Base-by-base conservation (phyloP, 2,888 invertebrate species). In the Platycheirus albimanus region DNA sequence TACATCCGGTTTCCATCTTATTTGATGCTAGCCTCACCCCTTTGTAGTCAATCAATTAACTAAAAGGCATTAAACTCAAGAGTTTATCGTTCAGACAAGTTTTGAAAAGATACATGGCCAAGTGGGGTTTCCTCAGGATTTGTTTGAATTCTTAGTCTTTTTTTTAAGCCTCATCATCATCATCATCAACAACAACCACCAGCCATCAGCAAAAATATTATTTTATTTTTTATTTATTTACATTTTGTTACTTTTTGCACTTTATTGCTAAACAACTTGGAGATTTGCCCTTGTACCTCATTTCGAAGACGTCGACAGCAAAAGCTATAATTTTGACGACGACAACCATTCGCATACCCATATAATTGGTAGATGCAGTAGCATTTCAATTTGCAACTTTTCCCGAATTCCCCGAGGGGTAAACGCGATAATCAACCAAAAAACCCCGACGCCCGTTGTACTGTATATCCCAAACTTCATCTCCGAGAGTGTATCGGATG, bases 261-360 rank as follows among this genome's bases (percentile, higher is more conserved):
- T 77, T 76, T 38, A 81, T 71, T 81, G 81, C 77, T 71, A 67
- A 77, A 77, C 71, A 76, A 76, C 81, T 76, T 36, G 15, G 6
- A 54, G 6, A 54, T 71, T 45, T 81, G 81, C 81, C 81, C 81
- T 81, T 81, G 81, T 76, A 76, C 81, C 81, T 81, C 81, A 81
- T 71, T 81, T 76, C 66, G 76, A 71, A 76, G 71, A 76, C 71
- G 47, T 38, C 69, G 56, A 13, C 77, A 30, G 8, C 49, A 11
- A 58, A 41, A 33, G 15, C 28, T 43, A 24, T 24, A 24, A 3
- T 6, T 4, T 17, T 19, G 13, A 47, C 24, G 10, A 20, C 54
- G n/a, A 61, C 52, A 13, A 47, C 24, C 0, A 11, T 33, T 28
- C 24, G 43, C 24, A 28, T 67, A 54, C 17, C 13, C 10, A 11